Evolutionary conservation across 2,797 vertebrate species (phyloP), one percentile per base, ranked within the genome.

Genomic region (Urophycis tenuis): DNA sequence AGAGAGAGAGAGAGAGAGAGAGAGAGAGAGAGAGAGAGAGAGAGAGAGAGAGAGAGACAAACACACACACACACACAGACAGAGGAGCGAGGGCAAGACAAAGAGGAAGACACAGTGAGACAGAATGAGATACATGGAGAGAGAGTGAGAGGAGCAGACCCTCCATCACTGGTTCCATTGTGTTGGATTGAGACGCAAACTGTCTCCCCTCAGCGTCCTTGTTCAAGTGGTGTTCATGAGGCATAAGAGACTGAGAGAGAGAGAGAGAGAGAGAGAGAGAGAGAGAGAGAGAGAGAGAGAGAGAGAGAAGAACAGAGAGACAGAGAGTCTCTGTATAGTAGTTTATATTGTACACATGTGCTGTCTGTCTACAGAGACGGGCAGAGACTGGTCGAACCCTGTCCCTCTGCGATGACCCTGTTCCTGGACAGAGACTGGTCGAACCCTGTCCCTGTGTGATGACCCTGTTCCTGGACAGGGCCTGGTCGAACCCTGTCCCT

Each of bases 161-260:
- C 87, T 84, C 85, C 81, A 89, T 90, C 85, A 89, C 86, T 91
- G 84, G 72, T 60, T 84, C 88, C 84, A 89, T 90, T 91, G 88
- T 91, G 83, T 77, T 17, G 81, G 78, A 83, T 79, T 85, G 76
- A 86, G 83, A 70, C 1, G 80, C 79, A 85, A 80, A 70, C 83
- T 82, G 85, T 86, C 84, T 69, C 49, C 73, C 83, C 83, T 78
- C n/a, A n/a, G 29, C 53, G 3, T 53, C 45, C 45, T 64, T 2
- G 8, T 9, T 64, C 7, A 64, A 64, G 10, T 25, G 53, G 7
- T 25, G 2, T 64, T 64, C 53, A 64, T 64, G 53, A 64, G 29
- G 53, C 49, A 53, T 53, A n/a, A n/a, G n/a, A n/a, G n/a, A n/a
- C n/a, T n/a, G n/a, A n/a, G n/a, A n/a, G n/a, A n/a, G n/a, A n/a